These are phyloP conservation scores for Endotricha flammealis DNA, from an alignment of 2,888 invertebrate genomes.

Conservation along the genomic window DNA sequence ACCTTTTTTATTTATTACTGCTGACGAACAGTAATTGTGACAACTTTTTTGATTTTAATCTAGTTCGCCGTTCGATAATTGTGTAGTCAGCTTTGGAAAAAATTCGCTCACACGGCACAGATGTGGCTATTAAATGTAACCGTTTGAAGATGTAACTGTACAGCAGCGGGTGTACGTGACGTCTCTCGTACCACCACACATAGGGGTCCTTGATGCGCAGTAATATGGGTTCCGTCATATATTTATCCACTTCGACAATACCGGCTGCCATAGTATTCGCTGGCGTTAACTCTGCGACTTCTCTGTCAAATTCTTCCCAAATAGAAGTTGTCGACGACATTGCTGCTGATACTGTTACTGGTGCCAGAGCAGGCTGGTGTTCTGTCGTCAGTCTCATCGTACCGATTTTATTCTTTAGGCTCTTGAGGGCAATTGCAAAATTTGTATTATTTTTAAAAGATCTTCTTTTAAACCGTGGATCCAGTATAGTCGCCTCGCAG, in stretches of 20 bases:
- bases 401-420: neutral
- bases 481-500: neutral
- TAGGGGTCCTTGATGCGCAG: constrained; percentile 1
- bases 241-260: constrained; percentile 4
- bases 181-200: constrained; percentile 2
- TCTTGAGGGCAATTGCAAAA: neutral
- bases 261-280: constrained; percentile 3
- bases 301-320: neutral
- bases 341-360: no score
- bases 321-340: no score
- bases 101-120: no score
- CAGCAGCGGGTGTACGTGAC: constrained; percentile 1
- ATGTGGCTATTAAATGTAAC: no score
- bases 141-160: constrained; percentile 1
- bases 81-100: constrained; percentile 3
- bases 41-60: neutral
- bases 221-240: constrained; percentile 1
- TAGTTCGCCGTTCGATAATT: neutral
- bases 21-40: constrained; percentile 2
- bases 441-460: neutral
- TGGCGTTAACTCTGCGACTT: constrained; percentile 1
- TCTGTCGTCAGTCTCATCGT: neutral
- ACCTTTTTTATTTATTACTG: neutral
- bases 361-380: no score
- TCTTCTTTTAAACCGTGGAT: neutral